phyloP scores from a whole-genome alignment of 1,140 invertebrate species.

The Chlorops oryzae region DNA sequence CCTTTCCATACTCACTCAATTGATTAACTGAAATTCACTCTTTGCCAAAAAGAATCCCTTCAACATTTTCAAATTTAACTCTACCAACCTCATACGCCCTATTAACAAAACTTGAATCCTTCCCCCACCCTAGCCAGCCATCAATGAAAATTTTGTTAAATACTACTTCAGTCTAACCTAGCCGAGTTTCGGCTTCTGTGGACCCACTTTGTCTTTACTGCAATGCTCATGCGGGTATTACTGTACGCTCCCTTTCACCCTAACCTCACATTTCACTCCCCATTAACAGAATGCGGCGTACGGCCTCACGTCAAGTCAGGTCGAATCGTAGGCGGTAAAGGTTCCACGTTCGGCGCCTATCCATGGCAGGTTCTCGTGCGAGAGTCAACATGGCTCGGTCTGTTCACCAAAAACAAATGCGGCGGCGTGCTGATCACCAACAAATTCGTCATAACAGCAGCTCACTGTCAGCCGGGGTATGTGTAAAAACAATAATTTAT shows the following conservation, averaged over 20 bases:
- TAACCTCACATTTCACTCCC: conserved; percentile 48
- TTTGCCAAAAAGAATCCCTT: too few relatives aligned
- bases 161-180: too few relatives aligned
- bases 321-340: conserved; percentile 84
- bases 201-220: too few relatives aligned
- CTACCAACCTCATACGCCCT: too few relatives aligned
- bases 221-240: too few relatives aligned
- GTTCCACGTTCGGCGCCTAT: conserved; percentile 78
- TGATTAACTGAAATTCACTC: too few relatives aligned
- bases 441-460: conserved; percentile 81
- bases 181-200: too few relatives aligned
- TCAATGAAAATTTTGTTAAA: too few relatives aligned
- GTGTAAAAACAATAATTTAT: conserved; percentile 26
- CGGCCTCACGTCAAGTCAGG: conserved; percentile 72
- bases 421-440: conserved; percentile 85
- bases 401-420: conserved; percentile 95
- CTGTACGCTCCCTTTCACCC: conserved; percentile 46
- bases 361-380: conserved; percentile 90
- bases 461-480: conserved; percentile 91
- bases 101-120: too few relatives aligned
- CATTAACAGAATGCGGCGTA: conserved; percentile 75
- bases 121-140: too few relatives aligned
- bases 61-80: too few relatives aligned
- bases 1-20: too few relatives aligned
- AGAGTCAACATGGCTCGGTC: conserved; percentile 86